Evolutionary conservation across 1,140 invertebrate species (phyloP).

Genomic region (Sarcophaga bullata): DNA sequence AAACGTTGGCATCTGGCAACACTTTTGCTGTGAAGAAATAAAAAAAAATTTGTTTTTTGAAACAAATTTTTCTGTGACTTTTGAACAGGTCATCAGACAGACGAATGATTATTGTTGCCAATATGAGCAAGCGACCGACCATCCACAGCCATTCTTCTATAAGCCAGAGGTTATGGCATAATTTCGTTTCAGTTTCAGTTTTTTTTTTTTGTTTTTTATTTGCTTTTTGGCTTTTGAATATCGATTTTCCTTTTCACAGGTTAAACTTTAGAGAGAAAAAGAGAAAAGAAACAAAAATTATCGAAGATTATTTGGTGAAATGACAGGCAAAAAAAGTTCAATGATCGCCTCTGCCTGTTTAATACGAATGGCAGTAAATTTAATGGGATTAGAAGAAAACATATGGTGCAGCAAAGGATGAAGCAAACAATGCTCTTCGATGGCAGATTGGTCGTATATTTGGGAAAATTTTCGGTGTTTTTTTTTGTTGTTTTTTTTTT

Average conservation of each 20-base stretch:
- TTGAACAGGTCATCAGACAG: slow-evolving; percentile 22
- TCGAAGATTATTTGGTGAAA: not conserved
- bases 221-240: not conserved
- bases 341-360: not conserved
- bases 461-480: too few relatives aligned
- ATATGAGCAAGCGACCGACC: too few relatives aligned
- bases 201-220: not conserved
- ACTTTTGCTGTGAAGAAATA: not conserved
- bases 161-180: too few relatives aligned
- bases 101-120: not conserved
- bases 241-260: not conserved
- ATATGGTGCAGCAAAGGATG: too few relatives aligned
- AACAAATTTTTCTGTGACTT: not conserved
- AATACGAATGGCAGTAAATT: not conserved
- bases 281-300: not conserved
- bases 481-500: too few relatives aligned
- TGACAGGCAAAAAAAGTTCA: slow-evolving; percentile 10
- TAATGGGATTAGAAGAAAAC: too few relatives aligned
- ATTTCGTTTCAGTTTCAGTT: too few relatives aligned
- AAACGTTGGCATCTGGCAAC: not conserved
- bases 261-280: not conserved
- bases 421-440: too few relatives aligned
- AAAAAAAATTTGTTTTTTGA: too few relatives aligned
- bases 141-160: too few relatives aligned
- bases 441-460: too few relatives aligned